Conservation (phyloP, 2,797 vertebrate genomes). For the Sarcophilus harrisii region DNA sequence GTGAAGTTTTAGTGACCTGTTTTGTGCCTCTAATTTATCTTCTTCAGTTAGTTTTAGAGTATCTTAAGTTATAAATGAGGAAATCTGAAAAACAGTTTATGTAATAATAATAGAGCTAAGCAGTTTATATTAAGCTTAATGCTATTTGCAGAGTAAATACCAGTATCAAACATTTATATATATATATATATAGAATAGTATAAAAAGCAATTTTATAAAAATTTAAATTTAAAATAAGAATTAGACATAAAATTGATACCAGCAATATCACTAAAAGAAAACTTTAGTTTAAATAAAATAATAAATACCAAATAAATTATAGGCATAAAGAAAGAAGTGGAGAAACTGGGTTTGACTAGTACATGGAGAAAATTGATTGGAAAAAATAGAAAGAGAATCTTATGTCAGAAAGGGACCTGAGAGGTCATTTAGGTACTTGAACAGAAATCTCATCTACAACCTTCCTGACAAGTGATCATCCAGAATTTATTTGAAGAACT, state of each 20-base stretch:
- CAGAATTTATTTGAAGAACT: not conserved
- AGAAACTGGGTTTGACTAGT: not conserved
- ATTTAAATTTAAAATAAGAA: not conserved
- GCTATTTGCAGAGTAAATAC: not conserved
- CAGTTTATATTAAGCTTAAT: not conserved
- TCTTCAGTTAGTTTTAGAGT: not conserved
- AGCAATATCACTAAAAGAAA: not conserved
- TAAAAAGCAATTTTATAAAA: not conserved
- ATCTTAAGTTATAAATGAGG: not conserved
- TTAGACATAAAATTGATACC: not conserved
- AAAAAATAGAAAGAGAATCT: not conserved
- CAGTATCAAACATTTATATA: not conserved
- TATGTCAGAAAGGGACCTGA: not conserved
- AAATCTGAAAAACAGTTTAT: not conserved
- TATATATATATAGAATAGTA: not conserved
- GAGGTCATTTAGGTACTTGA: not conserved
- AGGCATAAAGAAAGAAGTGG: not conserved
- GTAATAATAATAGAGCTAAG: not conserved
- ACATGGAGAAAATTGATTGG: not conserved
- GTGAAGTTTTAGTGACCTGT: not conserved
- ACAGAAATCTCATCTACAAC: not conserved
- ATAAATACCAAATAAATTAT: not conserved
- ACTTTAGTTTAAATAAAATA: not conserved
- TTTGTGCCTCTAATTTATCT: not conserved
- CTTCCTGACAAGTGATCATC: not conserved